Percentiles rank a stretch among this genome's conserved stretches.
These are phyloP conservation scores for Ciconia maguari DNA, from an alignment of 2,113 vertebrate species.

Conservation along the genomic window DNA sequence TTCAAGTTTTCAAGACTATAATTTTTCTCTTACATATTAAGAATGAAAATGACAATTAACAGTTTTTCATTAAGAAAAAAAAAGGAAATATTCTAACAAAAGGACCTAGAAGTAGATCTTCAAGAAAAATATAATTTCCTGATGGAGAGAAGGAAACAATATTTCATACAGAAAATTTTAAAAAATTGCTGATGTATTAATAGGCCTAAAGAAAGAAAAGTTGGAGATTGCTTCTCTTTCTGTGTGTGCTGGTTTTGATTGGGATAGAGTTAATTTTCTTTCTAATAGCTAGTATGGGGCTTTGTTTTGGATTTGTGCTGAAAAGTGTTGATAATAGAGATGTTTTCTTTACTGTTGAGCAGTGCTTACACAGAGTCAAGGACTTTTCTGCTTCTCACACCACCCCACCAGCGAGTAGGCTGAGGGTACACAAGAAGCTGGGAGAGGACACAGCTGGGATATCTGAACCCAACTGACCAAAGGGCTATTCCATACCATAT, in stretches of 20 bases:
- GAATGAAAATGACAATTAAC: neutral
- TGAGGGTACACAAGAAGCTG: neutral
- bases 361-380: neutral
- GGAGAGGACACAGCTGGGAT: neutral
- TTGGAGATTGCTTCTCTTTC: fast-evolving
- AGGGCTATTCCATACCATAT: neutral
- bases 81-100: neutral
- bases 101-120: neutral
- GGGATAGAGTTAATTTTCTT: neutral
- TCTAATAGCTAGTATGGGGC: too few relatives aligned
- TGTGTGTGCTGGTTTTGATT: neutral
- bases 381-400: neutral
- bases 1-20: neutral
- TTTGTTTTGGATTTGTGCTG: neutral
- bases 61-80: neutral
- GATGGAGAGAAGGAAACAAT: neutral
- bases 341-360: neutral
- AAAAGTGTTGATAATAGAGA: neutral
- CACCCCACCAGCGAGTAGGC: fast-evolving
- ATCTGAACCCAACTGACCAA: neutral
- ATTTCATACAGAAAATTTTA: neutral
- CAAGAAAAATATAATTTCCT: neutral
- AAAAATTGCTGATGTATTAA: neutral
- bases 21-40: neutral
- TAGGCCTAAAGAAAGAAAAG: neutral